phyloP scores from a whole-genome alignment of 2,797 vertebrate species.

The Apogon talboti region DNA sequence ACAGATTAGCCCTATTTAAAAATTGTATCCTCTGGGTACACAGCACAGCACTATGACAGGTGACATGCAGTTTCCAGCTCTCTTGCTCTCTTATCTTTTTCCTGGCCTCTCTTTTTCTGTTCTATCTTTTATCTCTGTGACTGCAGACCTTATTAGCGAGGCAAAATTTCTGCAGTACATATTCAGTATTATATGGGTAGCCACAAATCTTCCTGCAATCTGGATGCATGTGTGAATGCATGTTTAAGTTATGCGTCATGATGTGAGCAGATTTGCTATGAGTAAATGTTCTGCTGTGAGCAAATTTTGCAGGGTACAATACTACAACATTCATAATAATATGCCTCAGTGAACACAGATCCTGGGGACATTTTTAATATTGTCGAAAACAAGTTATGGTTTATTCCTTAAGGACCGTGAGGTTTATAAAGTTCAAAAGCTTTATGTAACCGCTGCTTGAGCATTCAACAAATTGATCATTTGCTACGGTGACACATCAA shows the following conservation, averaged over 20 bases:
- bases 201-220: neutral
- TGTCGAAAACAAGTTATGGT: conserved; percentile 39
- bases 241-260: conserved; percentile 32
- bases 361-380: conserved; percentile 44
- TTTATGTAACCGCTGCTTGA: conserved; percentile 6
- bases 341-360: conserved; percentile 40
- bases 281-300: conserved; percentile 39
- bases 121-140: conserved; percentile 50
- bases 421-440: conserved; percentile 4
- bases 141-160: conserved; percentile 39
- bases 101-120: conserved; percentile 14
- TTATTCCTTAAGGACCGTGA: conserved; percentile 27
- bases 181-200: conserved; percentile 14
- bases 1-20: conserved; percentile 69
- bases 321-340: conserved; percentile 46
- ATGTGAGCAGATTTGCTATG: conserved; percentile 36
- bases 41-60: conserved; percentile 59
- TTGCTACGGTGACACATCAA: neutral
- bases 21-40: conserved; percentile 59
- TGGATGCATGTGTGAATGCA: conserved; percentile 19
- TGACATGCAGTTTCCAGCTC: conserved; percentile 52
- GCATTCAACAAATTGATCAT: conserved; percentile 15
- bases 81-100: conserved; percentile 34
- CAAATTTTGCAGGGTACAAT: conserved; percentile 30
- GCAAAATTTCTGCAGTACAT: conserved; percentile 29